Percentiles rank a stretch among this genome's conserved stretches.
These are phyloP conservation scores for Xestoiulus laeticollis DNA, from an alignment of 2,888 invertebrate species.

Conservation along the genomic window DNA sequence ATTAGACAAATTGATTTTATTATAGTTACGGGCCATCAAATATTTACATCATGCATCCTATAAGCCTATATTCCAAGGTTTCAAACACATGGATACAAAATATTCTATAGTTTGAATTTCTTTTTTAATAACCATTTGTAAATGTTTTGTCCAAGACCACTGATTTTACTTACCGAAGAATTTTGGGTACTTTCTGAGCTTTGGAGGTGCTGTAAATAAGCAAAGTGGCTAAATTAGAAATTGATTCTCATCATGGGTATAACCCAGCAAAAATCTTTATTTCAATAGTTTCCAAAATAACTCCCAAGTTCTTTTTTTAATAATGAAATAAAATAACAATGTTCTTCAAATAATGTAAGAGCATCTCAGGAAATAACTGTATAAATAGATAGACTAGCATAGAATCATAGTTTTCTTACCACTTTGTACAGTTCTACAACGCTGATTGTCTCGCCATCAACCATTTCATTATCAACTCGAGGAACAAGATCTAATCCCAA, in stretches of 20 bases:
- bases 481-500: constrained; percentile 92
- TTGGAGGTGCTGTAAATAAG: constrained; percentile 66
- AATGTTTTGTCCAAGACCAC: background rate
- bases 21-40: too few relatives aligned
- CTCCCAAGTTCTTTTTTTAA: background rate
- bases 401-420: constrained; percentile 68
- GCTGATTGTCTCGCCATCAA: constrained; percentile 88
- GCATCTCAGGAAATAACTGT: too few relatives aligned
- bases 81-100: too few relatives aligned
- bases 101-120: too few relatives aligned
- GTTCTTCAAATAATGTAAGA: background rate
- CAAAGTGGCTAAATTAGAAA: background rate
- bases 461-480: constrained; percentile 85
- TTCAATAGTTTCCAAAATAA: constrained; percentile 56
- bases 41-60: too few relatives aligned
- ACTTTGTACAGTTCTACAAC: constrained; percentile 88
- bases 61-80: too few relatives aligned
- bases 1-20: too few relatives aligned
- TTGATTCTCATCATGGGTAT: background rate
- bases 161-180: constrained; percentile 64
- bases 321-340: constrained; percentile 2
- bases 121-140: background rate
- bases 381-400: background rate
- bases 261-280: background rate
- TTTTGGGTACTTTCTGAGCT: constrained; percentile 69